phyloP scores from a whole-genome alignment of 1,140 invertebrate species.

The Artemia franciscana region DNA sequence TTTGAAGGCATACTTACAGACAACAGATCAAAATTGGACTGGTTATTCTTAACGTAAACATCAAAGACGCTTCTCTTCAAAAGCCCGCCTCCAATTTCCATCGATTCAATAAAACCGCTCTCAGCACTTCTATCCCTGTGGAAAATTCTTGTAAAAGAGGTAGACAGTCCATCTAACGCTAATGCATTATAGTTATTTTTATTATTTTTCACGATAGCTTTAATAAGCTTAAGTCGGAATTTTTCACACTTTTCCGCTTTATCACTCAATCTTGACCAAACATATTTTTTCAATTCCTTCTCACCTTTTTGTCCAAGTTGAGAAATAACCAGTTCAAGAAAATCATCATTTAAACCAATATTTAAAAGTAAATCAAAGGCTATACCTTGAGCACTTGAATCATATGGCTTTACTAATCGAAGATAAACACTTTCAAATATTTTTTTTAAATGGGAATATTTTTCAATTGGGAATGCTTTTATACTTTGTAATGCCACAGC shows the following conservation, averaged over 20 bases:
- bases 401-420: conserved; percentile 33
- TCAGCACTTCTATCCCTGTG: conserved; percentile 32
- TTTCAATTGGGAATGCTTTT: neutral
- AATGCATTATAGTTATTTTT: conserved; percentile 40
- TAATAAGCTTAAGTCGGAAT: conserved; percentile 12
- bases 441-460: neutral
- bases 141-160: conserved; percentile 36
- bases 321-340: conserved; percentile 3
- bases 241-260: conserved; percentile 12
- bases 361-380: conserved; percentile 45
- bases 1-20: conserved; percentile 16
- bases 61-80: conserved; percentile 49
- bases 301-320: conserved; percentile 9
- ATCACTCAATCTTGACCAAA: conserved; percentile 14
- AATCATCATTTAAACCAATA: conserved; percentile 25
- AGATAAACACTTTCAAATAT: conserved; percentile 27
- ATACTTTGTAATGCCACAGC: neutral
- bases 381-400: conserved; percentile 42
- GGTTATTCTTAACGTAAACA: conserved; percentile 31
- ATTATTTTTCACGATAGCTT: conserved; percentile 16
- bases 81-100: conserved; percentile 45
- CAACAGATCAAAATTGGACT: conserved; percentile 26
- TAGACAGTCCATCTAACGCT: conserved; percentile 39
- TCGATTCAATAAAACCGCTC: conserved; percentile 38
- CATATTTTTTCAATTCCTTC: conserved; percentile 14